Percentiles rank a stretch among this genome's conserved stretches.
These are phyloP conservation scores for Ginglymostoma cirratum DNA, from an alignment of 2,113 vertebrate species.

Conservation along the genomic window DNA sequence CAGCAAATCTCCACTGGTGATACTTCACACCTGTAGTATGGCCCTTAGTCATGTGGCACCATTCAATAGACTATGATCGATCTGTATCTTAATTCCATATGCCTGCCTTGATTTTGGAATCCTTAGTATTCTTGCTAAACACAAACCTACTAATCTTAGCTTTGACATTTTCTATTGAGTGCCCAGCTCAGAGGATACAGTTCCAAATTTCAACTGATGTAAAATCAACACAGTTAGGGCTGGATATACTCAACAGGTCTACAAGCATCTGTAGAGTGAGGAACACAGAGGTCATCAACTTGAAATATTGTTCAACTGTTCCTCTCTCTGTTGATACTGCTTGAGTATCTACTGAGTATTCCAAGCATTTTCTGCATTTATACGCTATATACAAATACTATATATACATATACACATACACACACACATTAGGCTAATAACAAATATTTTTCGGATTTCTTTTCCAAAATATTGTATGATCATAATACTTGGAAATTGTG, in stretches of 20 bases:
- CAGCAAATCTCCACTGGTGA: background rate
- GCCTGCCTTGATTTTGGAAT: background rate
- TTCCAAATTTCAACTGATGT: background rate
- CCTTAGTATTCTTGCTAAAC: background rate
- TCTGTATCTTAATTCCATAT: background rate
- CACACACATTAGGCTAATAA: too few relatives aligned
- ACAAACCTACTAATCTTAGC: background rate
- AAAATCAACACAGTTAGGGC: too few relatives aligned
- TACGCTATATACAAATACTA: background rate
- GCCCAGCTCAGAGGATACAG: background rate
- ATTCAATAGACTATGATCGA: background rate
- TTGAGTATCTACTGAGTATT: too few relatives aligned
- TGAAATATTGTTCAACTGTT: too few relatives aligned
- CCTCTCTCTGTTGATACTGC: too few relatives aligned
- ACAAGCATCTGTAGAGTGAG: too few relatives aligned
- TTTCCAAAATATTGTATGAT: background rate
- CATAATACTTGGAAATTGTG: background rate
- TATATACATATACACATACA: too few relatives aligned
- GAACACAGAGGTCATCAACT: too few relatives aligned
- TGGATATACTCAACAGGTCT: too few relatives aligned
- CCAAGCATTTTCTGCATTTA: background rate
- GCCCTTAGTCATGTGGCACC: too few relatives aligned
- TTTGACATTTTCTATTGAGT: background rate
- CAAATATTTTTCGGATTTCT: background rate
- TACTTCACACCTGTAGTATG: background rate